Evolutionary conservation across 2,797 vertebrate genomes (phyloP), one percentile per base, ranked within the genome.

Genomic region (Harpagifer antarcticus): DNA sequence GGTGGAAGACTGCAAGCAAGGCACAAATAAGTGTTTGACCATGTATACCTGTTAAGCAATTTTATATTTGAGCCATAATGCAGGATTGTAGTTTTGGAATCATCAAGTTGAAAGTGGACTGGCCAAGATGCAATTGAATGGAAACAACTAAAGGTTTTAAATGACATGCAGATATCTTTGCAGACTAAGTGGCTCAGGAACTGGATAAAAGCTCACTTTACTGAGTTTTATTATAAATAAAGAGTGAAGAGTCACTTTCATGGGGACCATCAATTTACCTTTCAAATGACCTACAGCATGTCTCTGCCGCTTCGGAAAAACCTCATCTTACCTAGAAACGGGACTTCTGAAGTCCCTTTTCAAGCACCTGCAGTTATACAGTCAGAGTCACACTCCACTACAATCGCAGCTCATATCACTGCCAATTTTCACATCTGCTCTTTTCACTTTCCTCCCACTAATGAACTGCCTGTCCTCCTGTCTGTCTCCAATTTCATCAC

Each of bases 401-500:
- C 56, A 67, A 70, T 78, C 83, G 65, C 31, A 9, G 54, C 68
- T 73, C 64, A 72, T 64, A 68, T 73, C 59, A 44, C 62, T 47
- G 58, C 44, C 72, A 62, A 61, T 70, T 84, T 74, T 60, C 67
- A 31, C 60, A 23, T 12, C 40, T 56, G 60, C 67, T 67, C 47
- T 59, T 53, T 76, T 63, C 40, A 54, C 71, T 68, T 68, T 58
- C 77, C 74, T 81, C 72, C 72, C 72, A 55, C 67, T 63, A 61
- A 66, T 45, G 40, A 37, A 53, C 63, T 20, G 62, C 64, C 68
- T 40, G 43, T 65, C 75, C 70, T 44, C 65, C 72, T 65, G n/a
- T n/a, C 55, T 74, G 42, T 81, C 68, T 83, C 78, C 71, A 63
- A 33, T 73, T 40, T 57, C 73, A 58, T 81, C 65, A 59, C 43